Evolutionary conservation across 1,140 invertebrate genomes (phyloP).

Genomic region (Drosophila bocqueti): DNA sequence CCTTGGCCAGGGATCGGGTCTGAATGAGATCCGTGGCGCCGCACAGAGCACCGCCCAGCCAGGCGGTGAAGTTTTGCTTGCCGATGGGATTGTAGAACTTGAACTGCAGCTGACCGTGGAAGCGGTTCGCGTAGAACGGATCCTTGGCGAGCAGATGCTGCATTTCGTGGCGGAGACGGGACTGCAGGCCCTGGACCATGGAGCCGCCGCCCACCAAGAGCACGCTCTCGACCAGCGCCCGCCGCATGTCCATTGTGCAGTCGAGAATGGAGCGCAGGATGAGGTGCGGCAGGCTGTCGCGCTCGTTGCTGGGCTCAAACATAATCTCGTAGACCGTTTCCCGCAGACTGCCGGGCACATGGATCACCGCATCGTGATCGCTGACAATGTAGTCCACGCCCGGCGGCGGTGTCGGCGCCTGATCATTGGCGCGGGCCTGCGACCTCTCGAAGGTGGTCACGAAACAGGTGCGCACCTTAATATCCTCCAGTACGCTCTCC

Average conservation of each 20-base stretch:
- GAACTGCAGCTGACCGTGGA: slow-evolving; percentile 86
- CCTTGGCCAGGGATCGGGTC: slow-evolving; percentile 90
- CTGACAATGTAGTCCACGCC: slow-evolving; percentile 90
- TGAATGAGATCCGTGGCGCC: slow-evolving; percentile 92
- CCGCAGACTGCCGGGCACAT: slow-evolving; percentile 89
- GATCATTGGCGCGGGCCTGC: slow-evolving; percentile 86
- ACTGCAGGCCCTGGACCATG: slow-evolving; percentile 92
- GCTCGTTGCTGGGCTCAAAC: slow-evolving; percentile 94
- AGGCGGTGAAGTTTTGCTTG: slow-evolving; percentile 93
- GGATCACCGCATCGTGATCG: slow-evolving; percentile 87
- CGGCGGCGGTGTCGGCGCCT: slow-evolving; percentile 86
- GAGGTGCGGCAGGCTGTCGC: slow-evolving; percentile 93
- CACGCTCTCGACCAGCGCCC: slow-evolving; percentile 91
- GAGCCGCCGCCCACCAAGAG: slow-evolving; percentile 93
- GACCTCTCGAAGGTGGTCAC: slow-evolving; percentile 91
- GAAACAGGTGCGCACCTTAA: slow-evolving; percentile 92
- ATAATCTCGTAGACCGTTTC: slow-evolving; percentile 93
- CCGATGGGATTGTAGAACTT: slow-evolving; percentile 91
- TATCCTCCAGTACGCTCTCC: slow-evolving; percentile 89
- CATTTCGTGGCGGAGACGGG: slow-evolving; percentile 91
- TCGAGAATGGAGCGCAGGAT: slow-evolving; percentile 92
- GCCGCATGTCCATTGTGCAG: slow-evolving; percentile 92
- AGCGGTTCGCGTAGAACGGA: slow-evolving; percentile 88
- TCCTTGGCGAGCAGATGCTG: slow-evolving; percentile 87
- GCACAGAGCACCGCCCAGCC: slow-evolving; percentile 94